A percentile compares a stretch with the other conserved stretches of the same genome.
Evolutionary conservation across 1,140 invertebrate species (phyloP).

Genomic region (Cydia strobilella): DNA sequence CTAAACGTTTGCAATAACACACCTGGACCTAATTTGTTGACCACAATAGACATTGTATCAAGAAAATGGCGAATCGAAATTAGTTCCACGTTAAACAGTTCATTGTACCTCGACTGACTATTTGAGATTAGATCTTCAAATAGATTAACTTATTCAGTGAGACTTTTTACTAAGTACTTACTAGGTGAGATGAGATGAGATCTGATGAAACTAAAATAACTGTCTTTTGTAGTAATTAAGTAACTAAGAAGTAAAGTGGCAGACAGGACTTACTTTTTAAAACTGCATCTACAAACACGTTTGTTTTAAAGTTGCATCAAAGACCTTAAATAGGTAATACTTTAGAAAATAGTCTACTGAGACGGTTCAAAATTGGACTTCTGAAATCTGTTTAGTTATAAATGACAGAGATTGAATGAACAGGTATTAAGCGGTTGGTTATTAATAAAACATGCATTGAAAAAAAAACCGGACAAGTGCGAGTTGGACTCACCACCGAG

Average conservation of each 20-base stretch:
- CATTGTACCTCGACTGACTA: conserved; percentile 35
- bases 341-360: too few relatives aligned
- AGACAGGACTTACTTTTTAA: too few relatives aligned
- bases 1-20: neutral
- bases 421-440: too few relatives aligned
- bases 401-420: too few relatives aligned
- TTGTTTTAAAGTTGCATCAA: too few relatives aligned
- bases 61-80: conserved; percentile 35
- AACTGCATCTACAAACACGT: too few relatives aligned
- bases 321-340: too few relatives aligned
- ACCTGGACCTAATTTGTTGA: conserved; percentile 28
- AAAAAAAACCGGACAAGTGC: too few relatives aligned
- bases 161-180: conserved; percentile 17
- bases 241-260: neutral
- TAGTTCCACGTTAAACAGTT: conserved; percentile 35
- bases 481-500: too few relatives aligned
- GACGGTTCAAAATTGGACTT: too few relatives aligned
- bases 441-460: too few relatives aligned
- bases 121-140: conserved; percentile 40
- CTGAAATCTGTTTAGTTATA: too few relatives aligned
- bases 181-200: neutral
- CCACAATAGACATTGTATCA: conserved; percentile 38
- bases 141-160: conserved; percentile 36
- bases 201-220: neutral
- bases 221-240: neutral